phyloP scores from a whole-genome alignment of 2,888 invertebrate genomes.

The Yponomeuta evonymella region DNA sequence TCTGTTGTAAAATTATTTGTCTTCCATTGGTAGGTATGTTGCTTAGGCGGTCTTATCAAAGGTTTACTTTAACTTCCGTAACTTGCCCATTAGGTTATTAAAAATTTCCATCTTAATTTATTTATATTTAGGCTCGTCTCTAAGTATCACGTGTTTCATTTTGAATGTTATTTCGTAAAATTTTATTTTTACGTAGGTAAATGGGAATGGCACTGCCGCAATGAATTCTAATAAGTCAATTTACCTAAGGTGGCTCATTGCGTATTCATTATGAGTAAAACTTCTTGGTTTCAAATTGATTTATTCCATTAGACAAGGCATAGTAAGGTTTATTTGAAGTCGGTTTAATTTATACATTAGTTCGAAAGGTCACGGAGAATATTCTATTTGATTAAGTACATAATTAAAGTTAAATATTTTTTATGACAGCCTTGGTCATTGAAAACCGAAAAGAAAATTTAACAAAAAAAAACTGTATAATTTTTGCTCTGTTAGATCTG shows the following conservation, averaged over 20 bases:
- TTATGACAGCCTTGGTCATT: neutral
- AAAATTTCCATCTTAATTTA: neutral
- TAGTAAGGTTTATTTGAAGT: neutral
- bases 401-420: neutral
- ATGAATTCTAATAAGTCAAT: constrained; percentile 50
- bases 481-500: no score
- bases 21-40: no score
- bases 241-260: constrained; percentile 35
- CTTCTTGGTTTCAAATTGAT: constrained; percentile 47
- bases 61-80: no score
- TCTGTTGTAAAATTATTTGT: no score
- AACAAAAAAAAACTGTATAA: no score
- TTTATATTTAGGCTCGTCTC: neutral
- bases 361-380: neutral
- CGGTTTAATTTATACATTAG: neutral
- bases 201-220: constrained; percentile 40
- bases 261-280: constrained; percentile 45
- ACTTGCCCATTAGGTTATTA: neutral
- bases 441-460: no score
- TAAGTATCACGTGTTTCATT: no score
- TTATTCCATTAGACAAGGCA: constrained; percentile 23
- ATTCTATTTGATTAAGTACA: no score
- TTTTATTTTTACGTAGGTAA: constrained; percentile 32
- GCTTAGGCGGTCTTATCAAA: no score
- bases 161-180: neutral